phyloP scores from a whole-genome alignment of 2,888 invertebrate species.

The Thelaira solivaga region DNA sequence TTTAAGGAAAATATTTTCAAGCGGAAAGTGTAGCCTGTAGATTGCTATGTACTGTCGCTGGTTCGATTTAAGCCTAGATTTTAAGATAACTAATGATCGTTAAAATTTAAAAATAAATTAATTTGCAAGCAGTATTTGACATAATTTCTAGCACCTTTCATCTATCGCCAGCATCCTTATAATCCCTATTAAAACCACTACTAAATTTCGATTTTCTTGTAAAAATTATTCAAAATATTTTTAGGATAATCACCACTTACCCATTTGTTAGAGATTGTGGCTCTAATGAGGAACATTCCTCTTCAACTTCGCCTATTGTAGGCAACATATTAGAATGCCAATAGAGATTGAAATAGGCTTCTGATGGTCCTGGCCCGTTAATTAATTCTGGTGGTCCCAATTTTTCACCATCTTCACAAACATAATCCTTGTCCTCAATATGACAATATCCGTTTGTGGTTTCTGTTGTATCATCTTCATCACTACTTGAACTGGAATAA shows the following conservation, averaged over 20 bases:
- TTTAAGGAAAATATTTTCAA: too few species aligned
- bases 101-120: too few species aligned
- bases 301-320: slow-evolving; percentile 77
- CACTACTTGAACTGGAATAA: slow-evolving; percentile 73
- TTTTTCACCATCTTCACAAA: slow-evolving; percentile 77
- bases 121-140: too few species aligned
- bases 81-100: too few species aligned
- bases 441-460: slow-evolving; percentile 12
- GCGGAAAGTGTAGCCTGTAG: too few species aligned
- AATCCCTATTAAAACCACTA: too few species aligned
- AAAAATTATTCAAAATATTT: neutral
- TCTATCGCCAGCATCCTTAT: too few species aligned
- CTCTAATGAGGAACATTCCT: slow-evolving; percentile 76
- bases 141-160: too few species aligned
- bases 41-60: too few species aligned
- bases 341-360: slow-evolving; percentile 77
- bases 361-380: slow-evolving; percentile 76
- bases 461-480: slow-evolving; percentile 63
- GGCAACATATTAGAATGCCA: slow-evolving; percentile 77
- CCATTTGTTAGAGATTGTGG: slow-evolving; percentile 72
- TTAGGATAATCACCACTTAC: slow-evolving; percentile 65
- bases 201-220: too few species aligned
- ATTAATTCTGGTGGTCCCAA: slow-evolving; percentile 76
- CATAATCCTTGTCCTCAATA: slow-evolving; percentile 72
- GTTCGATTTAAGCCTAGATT: too few species aligned